Evolutionary conservation across 2,888 invertebrate species (phyloP).

Genomic region (Lomographa bimaculata): DNA sequence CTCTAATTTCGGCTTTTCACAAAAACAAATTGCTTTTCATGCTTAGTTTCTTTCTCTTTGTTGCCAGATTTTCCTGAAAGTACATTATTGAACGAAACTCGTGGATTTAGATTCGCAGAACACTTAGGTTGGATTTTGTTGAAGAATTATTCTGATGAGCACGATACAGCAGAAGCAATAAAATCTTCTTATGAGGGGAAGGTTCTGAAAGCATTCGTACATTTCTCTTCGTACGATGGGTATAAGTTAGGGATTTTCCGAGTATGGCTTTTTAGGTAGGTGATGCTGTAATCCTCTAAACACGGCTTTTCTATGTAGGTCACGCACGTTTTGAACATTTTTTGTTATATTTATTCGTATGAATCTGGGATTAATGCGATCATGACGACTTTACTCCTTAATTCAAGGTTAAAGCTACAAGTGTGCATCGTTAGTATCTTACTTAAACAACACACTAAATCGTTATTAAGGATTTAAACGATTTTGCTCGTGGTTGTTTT

Average conservation of each 20-base stretch:
- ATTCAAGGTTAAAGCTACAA: no score
- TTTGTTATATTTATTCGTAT: no score
- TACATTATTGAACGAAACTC: slow-evolving; percentile 2
- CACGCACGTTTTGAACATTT: slow-evolving; percentile 6
- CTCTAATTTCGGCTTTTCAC: slow-evolving; percentile 3
- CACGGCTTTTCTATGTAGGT: slow-evolving; percentile 9
- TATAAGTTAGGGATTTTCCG: slow-evolving; percentile 11
- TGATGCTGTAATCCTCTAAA: slow-evolving; percentile 5
- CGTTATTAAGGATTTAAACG: no score
- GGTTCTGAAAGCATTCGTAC: slow-evolving; percentile 19
- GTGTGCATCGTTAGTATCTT: no score
- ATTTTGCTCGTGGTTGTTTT: no score
- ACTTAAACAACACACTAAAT: no score
- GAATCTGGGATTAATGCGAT: no score
- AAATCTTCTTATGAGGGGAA: slow-evolving; percentile 12
- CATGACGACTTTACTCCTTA: no score
- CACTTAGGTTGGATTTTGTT: slow-evolving; percentile 7
- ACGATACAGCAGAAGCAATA: slow-evolving; percentile 13
- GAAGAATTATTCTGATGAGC: slow-evolving; percentile 9
- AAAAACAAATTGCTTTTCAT: slow-evolving; percentile 18
- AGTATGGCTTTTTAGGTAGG: slow-evolving; percentile 16
- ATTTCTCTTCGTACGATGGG: slow-evolving; percentile 13
- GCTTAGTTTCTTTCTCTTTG: slow-evolving; percentile 18
- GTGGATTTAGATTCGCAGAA: slow-evolving; percentile 4
- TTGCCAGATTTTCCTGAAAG: neutral